A percentile compares a stretch with the other conserved stretches of the same genome.
These are phyloP conservation scores for Andrena bicolor DNA, from an alignment of 2,888 invertebrate species.

Conservation along the genomic window DNA sequence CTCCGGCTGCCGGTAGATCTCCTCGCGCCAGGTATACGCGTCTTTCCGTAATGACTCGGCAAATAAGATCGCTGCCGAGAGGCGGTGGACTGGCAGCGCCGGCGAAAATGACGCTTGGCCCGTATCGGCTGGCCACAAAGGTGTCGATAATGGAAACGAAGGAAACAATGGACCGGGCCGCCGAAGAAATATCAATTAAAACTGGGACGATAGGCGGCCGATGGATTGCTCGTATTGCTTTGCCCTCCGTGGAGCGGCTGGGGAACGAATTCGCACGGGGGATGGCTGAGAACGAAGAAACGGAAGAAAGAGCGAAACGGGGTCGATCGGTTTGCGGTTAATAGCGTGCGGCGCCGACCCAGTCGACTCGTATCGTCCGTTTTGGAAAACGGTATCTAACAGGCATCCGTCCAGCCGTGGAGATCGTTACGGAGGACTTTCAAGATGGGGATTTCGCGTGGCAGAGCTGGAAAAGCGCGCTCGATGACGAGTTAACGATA, in stretches of 20 bases:
- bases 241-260: slow-evolving; percentile 32
- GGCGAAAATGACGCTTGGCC: slow-evolving; percentile 75
- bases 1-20: slow-evolving; percentile 32
- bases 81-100: slow-evolving; percentile 47
- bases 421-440: too few species aligned
- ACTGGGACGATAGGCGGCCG: slow-evolving; percentile 65
- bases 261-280: slow-evolving; percentile 1
- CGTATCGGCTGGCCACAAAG: slow-evolving; percentile 76
- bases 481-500: slow-evolving; percentile 72
- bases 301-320: slow-evolving; percentile 22
- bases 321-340: slow-evolving; percentile 48
- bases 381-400: slow-evolving; percentile 18
- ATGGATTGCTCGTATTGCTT: slow-evolving; percentile 54
- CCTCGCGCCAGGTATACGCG: slow-evolving; percentile 65
- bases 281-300: slow-evolving; percentile 6
- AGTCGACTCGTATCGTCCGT: slow-evolving; percentile 11
- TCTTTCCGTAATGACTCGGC: slow-evolving; percentile 76
- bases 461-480: slow-evolving; percentile 59
- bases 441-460: slow-evolving; percentile 11
- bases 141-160: slow-evolving; percentile 70
- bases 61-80: slow-evolving; percentile 65
- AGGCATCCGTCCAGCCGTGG: not conserved
- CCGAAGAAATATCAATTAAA: slow-evolving; percentile 80
- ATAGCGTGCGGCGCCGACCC: slow-evolving; percentile 32
- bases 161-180: slow-evolving; percentile 70